Evolutionary conservation across 2,113 vertebrate genomes (phyloP), one percentile per base, ranked within the genome.

Genomic region (Etheostoma cragini): DNA sequence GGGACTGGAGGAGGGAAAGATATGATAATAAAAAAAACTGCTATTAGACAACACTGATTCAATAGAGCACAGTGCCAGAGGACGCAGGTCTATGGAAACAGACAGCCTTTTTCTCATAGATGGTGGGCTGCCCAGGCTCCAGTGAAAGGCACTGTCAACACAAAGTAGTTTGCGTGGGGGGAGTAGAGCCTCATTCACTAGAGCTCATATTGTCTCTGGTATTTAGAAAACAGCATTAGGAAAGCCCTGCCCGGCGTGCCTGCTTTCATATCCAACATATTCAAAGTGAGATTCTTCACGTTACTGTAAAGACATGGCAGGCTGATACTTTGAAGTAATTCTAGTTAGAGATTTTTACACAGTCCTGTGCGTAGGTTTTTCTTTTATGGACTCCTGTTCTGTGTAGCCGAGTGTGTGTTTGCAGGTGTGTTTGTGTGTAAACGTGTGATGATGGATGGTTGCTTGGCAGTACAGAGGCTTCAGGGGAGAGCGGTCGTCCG

Each of bases 151-250:
- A 69, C 78, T 80, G 79, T 88, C 88, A 82, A 78, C 85, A 91
- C 82, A 88, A 80, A 88, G 81, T 78, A 89, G 88, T 80, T 81
- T 92, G 77, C 64, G 83, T 68, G 57, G 79, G 83, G 33, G 70
- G 60, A 56, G 58, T 19, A 77, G 84, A 73, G 78, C 53, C 78
- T 83, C 80, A 81, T 85, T 78, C 89, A 83, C 38, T 17, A 26
- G 67, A 66, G 79, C 81, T 89, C 83, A 83, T 85, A 76, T 89
- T 86, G 83, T 91, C 67, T 86, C 69, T 82, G 69, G 49, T 86
- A 70, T 92, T 88, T 80, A 86, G 83, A 76, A 90, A 86, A 78
- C 77, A 76, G 61, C 67, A 74, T 87, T 86, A 87, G 90, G 82
- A 88, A 85, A 89, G 78, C 78, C 89, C 83, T 24, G 38, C 56